Evolutionary conservation across 2,888 invertebrate species (phyloP), one percentile per base, ranked within the genome.

Genomic region (Mesoligia furuncula): DNA sequence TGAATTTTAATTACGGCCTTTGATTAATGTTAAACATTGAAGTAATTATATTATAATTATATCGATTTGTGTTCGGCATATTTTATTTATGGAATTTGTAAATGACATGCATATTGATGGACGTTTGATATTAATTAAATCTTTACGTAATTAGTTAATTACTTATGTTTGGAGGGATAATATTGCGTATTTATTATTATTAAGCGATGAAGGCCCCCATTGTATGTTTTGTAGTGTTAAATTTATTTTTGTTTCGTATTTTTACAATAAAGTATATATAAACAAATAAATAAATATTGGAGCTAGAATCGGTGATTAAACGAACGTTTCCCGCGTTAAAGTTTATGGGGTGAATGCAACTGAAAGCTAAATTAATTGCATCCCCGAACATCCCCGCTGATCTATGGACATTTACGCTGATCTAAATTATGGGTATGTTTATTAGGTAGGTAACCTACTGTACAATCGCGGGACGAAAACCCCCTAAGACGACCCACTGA

Each of bases 41-140:
- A 61, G 75, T 78, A 70, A 85, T 82, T 84, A 85, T 78, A 85
- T 78, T 77, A 62, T 81, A 81, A 85, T 85, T 71, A 66, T 81
- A 73, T 62, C 61, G 81, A 77, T 81, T 77, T 59, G n/a, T 65
- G 74, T 81, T 81, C 69, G 13, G 64, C 15, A 76, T 65, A 64
- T 80, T 72, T 83, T 74, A 75, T 70, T 45, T 68, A 65, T 65
- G 42, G 24, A 68, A 77, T 73, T 54, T 66, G 54, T 71, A 64
- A 45, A 65, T 79, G 67, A 45, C 64, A 51, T n/a, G n/a, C n/a
- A 39, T 45, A 31, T 51, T 39, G 61, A 59, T 71, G 15, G 66
- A 80, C 24, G 51, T 71, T 24, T 66, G 42, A 51, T 45, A 73
- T 64, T 69, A 45, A 79, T 84, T 61, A 64, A 84, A 78, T 64